These are phyloP conservation scores for Tenodera sinensis DNA, from an alignment of 2,888 invertebrate species.

Conservation along the genomic window DNA sequence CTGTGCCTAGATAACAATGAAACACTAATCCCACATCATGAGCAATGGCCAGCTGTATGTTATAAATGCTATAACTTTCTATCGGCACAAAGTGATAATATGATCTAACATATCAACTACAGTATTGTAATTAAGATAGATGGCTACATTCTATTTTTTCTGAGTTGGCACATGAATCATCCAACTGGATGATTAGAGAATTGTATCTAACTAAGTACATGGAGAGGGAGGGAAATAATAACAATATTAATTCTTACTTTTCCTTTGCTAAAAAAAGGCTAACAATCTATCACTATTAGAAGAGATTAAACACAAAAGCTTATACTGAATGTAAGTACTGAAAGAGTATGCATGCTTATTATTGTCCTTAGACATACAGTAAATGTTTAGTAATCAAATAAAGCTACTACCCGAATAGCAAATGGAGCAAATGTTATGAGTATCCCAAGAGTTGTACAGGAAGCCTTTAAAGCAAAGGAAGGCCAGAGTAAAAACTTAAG, in stretches of 20 bases:
- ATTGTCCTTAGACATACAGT: neutral
- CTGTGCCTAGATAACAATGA: neutral
- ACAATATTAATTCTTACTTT: neutral
- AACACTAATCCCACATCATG: too few species aligned
- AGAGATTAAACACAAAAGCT: neutral
- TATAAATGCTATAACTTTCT: neutral
- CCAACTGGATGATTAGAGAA: neutral
- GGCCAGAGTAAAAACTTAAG: neutral
- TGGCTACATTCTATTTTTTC: neutral
- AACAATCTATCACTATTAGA: neutral
- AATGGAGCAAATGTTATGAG: neutral
- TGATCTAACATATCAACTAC: neutral
- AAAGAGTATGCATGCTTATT: neutral
- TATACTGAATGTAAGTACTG: neutral
- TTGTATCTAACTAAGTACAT: neutral
- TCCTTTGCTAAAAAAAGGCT: neutral
- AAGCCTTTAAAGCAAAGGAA: neutral
- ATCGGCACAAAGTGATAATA: neutral
- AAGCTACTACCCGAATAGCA: neutral
- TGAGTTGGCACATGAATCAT: neutral
- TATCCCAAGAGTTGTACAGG: neutral
- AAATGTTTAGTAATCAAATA: neutral
- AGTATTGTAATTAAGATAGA: neutral
- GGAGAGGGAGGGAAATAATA: neutral
- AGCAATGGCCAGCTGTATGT: neutral